A percentile compares a stretch with the other conserved stretches of the same genome.
Conservation (phyloP, 2,888 invertebrate genomes). For the Plebejus argus region DNA sequence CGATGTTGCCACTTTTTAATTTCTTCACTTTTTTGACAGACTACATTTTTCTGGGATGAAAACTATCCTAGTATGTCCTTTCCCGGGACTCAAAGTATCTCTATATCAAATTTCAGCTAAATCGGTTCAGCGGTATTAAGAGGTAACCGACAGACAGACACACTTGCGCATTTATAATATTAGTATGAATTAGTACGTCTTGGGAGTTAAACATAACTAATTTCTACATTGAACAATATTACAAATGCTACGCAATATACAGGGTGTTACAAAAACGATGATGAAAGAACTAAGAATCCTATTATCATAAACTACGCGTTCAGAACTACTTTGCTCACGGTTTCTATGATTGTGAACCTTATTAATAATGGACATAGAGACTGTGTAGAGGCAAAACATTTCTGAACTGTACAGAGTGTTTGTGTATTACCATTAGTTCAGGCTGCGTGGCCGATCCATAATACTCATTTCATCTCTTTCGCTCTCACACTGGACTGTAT, state of each 20-base stretch:
- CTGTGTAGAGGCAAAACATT: not conserved
- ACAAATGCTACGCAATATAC: not conserved
- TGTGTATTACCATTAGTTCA: conserved; percentile 41
- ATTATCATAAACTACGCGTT: conserved; percentile 2
- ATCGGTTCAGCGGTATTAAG: no score
- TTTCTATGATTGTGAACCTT: not conserved
- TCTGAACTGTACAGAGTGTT: conserved; percentile 22
- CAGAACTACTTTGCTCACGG: not conserved
- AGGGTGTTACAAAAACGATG: conserved; percentile 12
- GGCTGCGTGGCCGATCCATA: conserved; percentile 43
- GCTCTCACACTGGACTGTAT: conserved; percentile 36
- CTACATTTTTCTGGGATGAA: no score
- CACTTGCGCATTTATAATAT: not conserved
- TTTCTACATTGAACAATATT: not conserved
- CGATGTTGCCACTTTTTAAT: no score
- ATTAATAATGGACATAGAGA: not conserved
- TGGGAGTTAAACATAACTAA: no score
- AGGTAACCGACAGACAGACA: no score
- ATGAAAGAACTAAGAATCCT: conserved; percentile 22
- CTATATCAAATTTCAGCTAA: no score
- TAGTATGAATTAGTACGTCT: no score
- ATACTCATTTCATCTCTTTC: conserved; percentile 39
- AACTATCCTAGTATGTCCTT: no score
- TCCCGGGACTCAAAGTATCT: no score
- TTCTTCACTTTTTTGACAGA: no score